A percentile compares a stretch with the other conserved stretches of the same genome.
phyloP scores from a whole-genome alignment of 2,888 invertebrate genomes.

The Trilocha varians region DNA sequence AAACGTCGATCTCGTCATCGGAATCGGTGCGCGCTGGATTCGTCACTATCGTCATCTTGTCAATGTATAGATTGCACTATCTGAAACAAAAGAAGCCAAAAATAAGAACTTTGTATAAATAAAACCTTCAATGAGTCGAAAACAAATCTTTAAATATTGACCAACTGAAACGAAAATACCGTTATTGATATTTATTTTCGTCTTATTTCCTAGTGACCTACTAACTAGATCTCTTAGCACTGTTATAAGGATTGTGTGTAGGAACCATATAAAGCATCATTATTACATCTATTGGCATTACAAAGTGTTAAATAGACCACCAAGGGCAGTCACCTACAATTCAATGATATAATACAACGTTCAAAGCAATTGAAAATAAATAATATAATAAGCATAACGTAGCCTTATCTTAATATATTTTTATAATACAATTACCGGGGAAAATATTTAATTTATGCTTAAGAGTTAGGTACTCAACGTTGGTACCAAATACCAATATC shows the following conservation, averaged over 20 bases:
- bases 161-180: neutral
- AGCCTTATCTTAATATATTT: neutral
- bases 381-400: neutral
- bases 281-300: slow-evolving; percentile 50
- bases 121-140: neutral
- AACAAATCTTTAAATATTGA: no score
- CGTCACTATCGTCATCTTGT: slow-evolving; percentile 62
- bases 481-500: no score
- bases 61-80: slow-evolving; percentile 19
- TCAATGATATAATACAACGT: neutral
- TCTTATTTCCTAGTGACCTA: slow-evolving; percentile 25
- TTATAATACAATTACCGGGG: neutral
- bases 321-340: slow-evolving; percentile 44
- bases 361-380: neutral
- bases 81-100: slow-evolving; percentile 40
- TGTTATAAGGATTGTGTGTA: slow-evolving; percentile 48
- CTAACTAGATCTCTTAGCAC: slow-evolving; percentile 47
- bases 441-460: neutral
- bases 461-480: no score
- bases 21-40: slow-evolving; percentile 51
- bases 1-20: slow-evolving; percentile 30
- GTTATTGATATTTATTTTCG: neutral
- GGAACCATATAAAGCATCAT: slow-evolving; percentile 61
- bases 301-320: slow-evolving; percentile 47
- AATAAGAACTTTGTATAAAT: no score